Evolutionary conservation across 2,888 invertebrate species (phyloP).

Genomic region (Colletes collaris): DNA sequence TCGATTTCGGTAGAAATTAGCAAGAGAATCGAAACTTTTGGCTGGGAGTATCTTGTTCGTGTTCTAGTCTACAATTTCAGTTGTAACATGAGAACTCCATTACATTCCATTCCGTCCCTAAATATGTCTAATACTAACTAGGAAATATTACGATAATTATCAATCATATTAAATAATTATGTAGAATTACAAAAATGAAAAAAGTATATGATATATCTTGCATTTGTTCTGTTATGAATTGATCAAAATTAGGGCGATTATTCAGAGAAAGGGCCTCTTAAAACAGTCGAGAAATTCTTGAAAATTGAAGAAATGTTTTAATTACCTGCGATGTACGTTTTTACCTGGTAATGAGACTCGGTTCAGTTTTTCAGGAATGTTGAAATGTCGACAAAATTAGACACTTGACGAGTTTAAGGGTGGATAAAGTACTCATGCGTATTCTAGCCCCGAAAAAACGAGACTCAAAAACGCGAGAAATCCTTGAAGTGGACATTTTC

Average conservation of each 20-base stretch:
- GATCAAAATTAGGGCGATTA: too few relatives aligned
- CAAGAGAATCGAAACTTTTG: too few relatives aligned
- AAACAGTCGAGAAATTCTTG: slow-evolving; percentile 1
- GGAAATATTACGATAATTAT: too few relatives aligned
- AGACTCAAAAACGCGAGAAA: background rate
- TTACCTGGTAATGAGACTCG: slow-evolving; percentile 10
- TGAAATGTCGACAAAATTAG: background rate
- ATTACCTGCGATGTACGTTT: slow-evolving; percentile 16
- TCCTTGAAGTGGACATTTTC: background rate
- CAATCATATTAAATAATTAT: too few relatives aligned
- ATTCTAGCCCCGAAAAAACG: background rate
- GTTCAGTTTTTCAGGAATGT: slow-evolving; percentile 11
- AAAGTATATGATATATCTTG: too few relatives aligned
- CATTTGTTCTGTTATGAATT: too few relatives aligned
- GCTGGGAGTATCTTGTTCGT: background rate
- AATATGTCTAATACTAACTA: too few relatives aligned
- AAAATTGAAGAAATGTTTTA: slow-evolving; percentile 31
- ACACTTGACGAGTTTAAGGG: background rate
- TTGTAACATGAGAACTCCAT: slow-evolving; percentile 47
- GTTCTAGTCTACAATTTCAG: slow-evolving; percentile 9
- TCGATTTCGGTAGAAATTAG: too few relatives aligned
- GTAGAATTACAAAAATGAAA: too few relatives aligned
- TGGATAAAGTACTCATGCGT: background rate
- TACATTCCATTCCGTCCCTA: slow-evolving; percentile 11
- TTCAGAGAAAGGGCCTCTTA: background rate